A percentile compares a stretch with the other conserved stretches of the same genome.
These are phyloP conservation scores for Venturia canescens DNA, from an alignment of 1,140 invertebrate species.

Conservation along the genomic window DNA sequence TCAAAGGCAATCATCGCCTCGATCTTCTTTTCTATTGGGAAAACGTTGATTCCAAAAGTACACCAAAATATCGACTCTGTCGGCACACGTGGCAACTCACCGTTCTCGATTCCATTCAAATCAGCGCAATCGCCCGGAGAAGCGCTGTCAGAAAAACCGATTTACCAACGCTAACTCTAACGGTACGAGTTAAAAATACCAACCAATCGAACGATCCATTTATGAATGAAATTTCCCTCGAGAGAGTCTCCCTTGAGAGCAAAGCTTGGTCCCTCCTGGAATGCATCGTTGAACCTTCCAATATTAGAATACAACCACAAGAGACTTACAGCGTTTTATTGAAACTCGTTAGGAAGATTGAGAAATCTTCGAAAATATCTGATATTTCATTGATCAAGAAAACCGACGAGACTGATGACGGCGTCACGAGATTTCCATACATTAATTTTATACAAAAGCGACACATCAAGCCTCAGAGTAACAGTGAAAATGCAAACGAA, in stretches of 20 bases:
- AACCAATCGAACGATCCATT: conserved; percentile 81
- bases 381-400: conserved; percentile 66
- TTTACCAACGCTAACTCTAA: conserved; percentile 79
- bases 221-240: conserved; percentile 79
- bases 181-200: conserved; percentile 81
- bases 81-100: conserved; percentile 84
- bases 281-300: conserved; percentile 66
- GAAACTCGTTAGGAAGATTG: conserved; percentile 69
- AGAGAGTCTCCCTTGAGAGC: conserved; percentile 79
- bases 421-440: conserved; percentile 60
- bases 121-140: conserved; percentile 77
- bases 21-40: conserved; percentile 87
- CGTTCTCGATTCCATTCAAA: conserved; percentile 82
- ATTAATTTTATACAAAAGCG: conserved; percentile 69
- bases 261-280: conserved; percentile 76
- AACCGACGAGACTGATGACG: conserved; percentile 51
- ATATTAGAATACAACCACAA: conserved; percentile 75
- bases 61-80: conserved; percentile 80
- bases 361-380: conserved; percentile 64
- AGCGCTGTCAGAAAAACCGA: conserved; percentile 76
- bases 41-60: conserved; percentile 74
- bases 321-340: conserved; percentile 77
- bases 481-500: conserved; percentile 54
- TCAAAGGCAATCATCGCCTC: conserved; percentile 80
- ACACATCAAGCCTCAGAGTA: conserved; percentile 61